phyloP scores from a whole-genome alignment of 2,113 vertebrate species.

The Holacanthus passer region DNA sequence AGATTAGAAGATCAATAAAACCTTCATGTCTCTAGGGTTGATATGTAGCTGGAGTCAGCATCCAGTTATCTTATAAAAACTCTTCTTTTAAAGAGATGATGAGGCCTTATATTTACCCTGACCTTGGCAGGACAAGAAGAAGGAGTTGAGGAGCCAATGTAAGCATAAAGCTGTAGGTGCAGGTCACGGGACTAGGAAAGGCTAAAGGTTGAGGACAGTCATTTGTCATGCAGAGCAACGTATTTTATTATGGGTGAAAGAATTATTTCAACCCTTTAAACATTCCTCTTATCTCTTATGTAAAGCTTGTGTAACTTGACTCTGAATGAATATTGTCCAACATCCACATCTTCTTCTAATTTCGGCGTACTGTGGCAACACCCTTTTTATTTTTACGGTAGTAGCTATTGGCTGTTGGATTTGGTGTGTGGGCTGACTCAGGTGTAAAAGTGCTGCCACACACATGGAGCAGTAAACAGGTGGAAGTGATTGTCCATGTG shows the following conservation, averaged over 20 bases:
- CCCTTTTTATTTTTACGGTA: background rate
- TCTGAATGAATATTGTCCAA: background rate
- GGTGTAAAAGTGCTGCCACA: background rate
- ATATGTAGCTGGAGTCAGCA: background rate
- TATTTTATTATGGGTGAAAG: background rate
- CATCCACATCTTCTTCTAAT: conserved; percentile 32
- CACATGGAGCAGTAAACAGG: background rate
- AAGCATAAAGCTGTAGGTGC: conserved; percentile 36
- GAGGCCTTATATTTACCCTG: background rate
- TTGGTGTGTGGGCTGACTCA: background rate
- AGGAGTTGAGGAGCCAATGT: conserved; percentile 14
- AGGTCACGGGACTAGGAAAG: background rate
- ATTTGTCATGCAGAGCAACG: conserved; percentile 35
- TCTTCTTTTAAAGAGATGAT: background rate
- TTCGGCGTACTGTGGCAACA: background rate
- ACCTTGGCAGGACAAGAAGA: background rate
- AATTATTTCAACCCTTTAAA: conserved; percentile 23
- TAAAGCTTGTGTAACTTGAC: conserved; percentile 33
- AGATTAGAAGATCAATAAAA: background rate
- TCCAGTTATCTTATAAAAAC: background rate
- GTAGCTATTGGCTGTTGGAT: background rate
- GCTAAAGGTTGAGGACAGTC: conserved; percentile 18
- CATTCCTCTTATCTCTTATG: conserved; percentile 14
- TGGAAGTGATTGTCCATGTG: background rate
- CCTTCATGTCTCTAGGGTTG: background rate